Evolutionary conservation across 2,888 invertebrate species (phyloP), one percentile per base, ranked within the genome.

Genomic region (Trypoxylon attenuatum): DNA sequence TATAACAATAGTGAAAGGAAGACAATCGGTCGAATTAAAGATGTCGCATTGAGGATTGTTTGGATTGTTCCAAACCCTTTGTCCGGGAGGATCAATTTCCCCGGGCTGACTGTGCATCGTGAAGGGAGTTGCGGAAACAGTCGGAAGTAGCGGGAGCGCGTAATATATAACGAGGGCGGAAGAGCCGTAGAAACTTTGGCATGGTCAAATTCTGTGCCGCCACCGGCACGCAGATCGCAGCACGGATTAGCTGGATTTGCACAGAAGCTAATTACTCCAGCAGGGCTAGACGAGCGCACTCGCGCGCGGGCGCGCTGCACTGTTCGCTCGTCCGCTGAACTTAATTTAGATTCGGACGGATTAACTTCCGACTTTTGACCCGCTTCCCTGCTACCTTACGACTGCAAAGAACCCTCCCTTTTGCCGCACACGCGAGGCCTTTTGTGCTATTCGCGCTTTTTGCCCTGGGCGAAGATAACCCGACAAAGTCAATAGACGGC

Each of bases 261-360:
- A 52, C 64, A 39, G 67, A 59, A 59, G 67, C 65, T 67, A 67
- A 67, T 67, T 67, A 67, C 64, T 59, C 59, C 46, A 22, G 45
- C 59, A 29, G 47, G 15, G 59, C 59, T 53, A 53, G 57, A 66
- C 64, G 57, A 50, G 64, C 51, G 62, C 52, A 63, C 63, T 57
- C 63, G 66, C 53, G 39, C n/a, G n/a, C n/a, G n/a, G 33, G 13
- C 33, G 33, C 2, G 33, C 13, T 6, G 33, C 10, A 33, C 33
- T 33, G 33, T 13, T 33, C n/a, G 33, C n/a, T 13, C n/a, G 33
- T 4, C 33, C 33, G 33, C 5, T 1, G 59, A 65, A 67, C 67
- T 67, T 67, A 67, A 67, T 67, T 67, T 67, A 67, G 67, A 67
- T 67, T 67, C 64, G 59, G 58, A 67, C 59, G 59, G 67, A 67